Percentiles rank a stretch among this genome's conserved stretches.
These are phyloP conservation scores for Geopemphigus sp. DNA, from an alignment of 1,140 invertebrate genomes.

Conservation along the genomic window DNA sequence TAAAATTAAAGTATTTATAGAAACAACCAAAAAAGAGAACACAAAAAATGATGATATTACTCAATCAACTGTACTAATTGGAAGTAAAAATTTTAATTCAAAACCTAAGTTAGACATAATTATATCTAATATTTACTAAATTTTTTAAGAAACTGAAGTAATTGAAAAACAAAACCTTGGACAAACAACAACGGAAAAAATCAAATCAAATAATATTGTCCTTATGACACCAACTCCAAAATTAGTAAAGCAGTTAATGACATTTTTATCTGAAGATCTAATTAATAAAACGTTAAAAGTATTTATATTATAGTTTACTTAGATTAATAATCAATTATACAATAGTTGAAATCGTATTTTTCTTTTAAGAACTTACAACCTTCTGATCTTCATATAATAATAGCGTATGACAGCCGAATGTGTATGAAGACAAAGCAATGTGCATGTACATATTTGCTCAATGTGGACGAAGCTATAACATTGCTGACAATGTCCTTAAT, in stretches of 20 bases:
- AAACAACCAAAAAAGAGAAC: background rate
- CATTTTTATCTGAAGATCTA: constrained; percentile 28
- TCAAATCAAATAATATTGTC: background rate
- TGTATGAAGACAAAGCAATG: background rate
- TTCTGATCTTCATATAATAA: background rate
- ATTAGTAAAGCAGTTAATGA: background rate
- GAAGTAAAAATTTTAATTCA: no score
- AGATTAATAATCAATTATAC: background rate
- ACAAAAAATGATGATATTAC: background rate
- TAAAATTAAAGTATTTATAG: background rate
- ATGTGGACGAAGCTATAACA: constrained; percentile 33
- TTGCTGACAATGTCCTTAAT: constrained; percentile 34
- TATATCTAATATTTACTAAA: background rate
- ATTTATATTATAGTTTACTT: constrained; percentile 20
- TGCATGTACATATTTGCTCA: background rate
- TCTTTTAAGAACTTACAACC: constrained; percentile 25
- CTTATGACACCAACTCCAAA: background rate
- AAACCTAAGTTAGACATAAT: background rate
- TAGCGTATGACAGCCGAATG: constrained; percentile 3
- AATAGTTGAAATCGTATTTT: background rate
- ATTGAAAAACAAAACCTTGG: background rate
- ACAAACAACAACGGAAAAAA: background rate
- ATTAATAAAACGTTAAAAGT: constrained; percentile 33
- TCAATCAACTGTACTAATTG: background rate
- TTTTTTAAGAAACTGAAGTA: background rate